Base-by-base conservation (phyloP, 2,113 vertebrate species). In the Chloropsis cyanopogon region DNA sequence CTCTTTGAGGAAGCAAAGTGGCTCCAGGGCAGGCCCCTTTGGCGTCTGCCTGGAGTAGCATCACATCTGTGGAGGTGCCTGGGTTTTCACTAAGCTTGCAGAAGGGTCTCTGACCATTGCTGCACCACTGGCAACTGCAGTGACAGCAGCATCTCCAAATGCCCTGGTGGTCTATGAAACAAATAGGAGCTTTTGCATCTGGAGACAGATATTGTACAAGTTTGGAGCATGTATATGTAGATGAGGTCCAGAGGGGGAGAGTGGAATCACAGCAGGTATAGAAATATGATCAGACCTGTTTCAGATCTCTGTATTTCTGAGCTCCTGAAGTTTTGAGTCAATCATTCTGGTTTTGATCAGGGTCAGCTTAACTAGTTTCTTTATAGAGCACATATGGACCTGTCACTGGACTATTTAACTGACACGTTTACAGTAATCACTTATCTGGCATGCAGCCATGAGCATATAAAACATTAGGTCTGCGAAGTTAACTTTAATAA, bases 401-500 rank as follows among this genome's bases (percentile, higher is more conserved):
- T 95, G 94, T 96, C 95, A 75, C 95, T 97, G 96, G 86, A 84
- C 92, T 95, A 18, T 96, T 96, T 96, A 97, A 86, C 92, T 86
- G 77, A 64, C 91, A 94, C 94, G 47, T 95, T 87, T 95, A 86
- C 69, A 86, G 77, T 86, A 92, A 94, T 94, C 66, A 61, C 75
- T 95, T 76, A n/a, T 14, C 83, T 96, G 91, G 97, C 91, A 83
- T 21, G 46, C 31, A 77, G 82, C 86, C 91, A 93, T 66, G 73
- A 78, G 37, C 82, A 71, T 79, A 88, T 90, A 93, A 93, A 94
- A 90, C 50, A 61, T 69, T 73, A 53, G 53, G 46, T 73, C 66
- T 93, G 90, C 88, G 92, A 66, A 95, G 64, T 88, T 86, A 82
- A 85, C 52, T 96, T 91, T 92, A 97, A 96, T 93, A 95, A 82